A percentile compares a stretch with the other conserved stretches of the same genome.
These are phyloP conservation scores for Drosophila jambulina DNA, from an alignment of 1,140 invertebrate genomes.

Conservation along the genomic window DNA sequence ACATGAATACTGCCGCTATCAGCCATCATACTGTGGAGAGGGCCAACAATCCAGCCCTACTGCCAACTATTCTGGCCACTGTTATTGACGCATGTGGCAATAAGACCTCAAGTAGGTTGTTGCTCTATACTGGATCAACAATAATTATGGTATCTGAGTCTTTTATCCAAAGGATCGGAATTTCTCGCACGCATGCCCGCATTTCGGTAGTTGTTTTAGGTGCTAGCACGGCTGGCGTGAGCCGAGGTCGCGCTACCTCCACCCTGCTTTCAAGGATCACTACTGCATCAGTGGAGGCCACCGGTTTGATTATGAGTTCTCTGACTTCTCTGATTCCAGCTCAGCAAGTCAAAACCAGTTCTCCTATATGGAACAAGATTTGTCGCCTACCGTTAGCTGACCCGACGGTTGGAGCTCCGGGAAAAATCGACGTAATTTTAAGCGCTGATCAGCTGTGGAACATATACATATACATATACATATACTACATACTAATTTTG, in stretches of 20 bases:
- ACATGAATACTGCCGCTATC: background rate
- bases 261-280: background rate
- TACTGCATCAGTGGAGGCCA: background rate
- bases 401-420: background rate
- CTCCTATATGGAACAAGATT: background rate
- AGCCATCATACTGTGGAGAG: conserved; percentile 2
- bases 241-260: background rate
- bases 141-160: background rate
- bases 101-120: background rate
- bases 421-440: background rate
- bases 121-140: background rate
- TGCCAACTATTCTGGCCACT: background rate
- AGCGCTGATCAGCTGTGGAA: background rate
- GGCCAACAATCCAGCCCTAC: background rate
- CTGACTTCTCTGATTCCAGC: background rate
- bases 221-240: background rate
- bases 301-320: background rate
- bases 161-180: background rate
- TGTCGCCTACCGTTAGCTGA: background rate
- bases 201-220: background rate
- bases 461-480: too few species aligned
- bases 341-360: background rate
- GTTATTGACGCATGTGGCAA: background rate
- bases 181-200: background rate
- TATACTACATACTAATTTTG: conserved; percentile 8